A percentile compares a stretch with the other conserved stretches of the same genome.
These are phyloP conservation scores for Caenorhabditis angaria DNA, from an alignment of 2,888 invertebrate genomes.

Conservation along the genomic window DNA sequence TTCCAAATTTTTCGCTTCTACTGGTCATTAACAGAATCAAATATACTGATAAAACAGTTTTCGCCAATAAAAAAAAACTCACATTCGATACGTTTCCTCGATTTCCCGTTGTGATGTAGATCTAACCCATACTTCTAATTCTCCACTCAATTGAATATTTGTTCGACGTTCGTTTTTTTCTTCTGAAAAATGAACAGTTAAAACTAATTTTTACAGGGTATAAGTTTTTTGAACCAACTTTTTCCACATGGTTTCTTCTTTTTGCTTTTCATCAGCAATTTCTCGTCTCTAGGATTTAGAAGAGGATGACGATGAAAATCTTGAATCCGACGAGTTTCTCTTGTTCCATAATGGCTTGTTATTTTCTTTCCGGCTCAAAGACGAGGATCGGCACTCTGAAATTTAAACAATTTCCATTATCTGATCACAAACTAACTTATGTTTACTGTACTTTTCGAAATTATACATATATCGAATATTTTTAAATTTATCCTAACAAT, in stretches of 20 bases:
- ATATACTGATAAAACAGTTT: too few species aligned
- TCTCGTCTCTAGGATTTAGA: not conserved
- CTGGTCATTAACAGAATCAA: too few species aligned
- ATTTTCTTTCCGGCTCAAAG: not conserved
- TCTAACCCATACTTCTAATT: constrained; percentile 43
- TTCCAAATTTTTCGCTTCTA: constrained; percentile 47
- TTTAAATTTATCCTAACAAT: too few species aligned
- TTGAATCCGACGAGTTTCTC: not conserved
- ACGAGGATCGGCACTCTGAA: constrained; percentile 1
- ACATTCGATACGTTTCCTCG: constrained; percentile 47
- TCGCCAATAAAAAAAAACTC: constrained; percentile 10
- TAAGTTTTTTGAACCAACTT: too few species aligned
- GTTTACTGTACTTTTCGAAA: too few species aligned
- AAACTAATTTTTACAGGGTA: too few species aligned
- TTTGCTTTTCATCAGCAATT: not conserved
- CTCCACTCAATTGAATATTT: constrained; percentile 41
- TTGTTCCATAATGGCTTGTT: constrained; percentile 35
- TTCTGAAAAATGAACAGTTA: constrained; percentile 35
- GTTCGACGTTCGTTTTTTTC: constrained; percentile 47
- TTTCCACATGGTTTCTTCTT: not conserved
- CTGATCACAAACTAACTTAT: constrained; percentile 5
- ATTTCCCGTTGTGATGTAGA: constrained; percentile 59
- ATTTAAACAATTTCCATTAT: constrained; percentile 8
- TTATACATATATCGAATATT: too few species aligned
- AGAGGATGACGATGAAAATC: not conserved